Percentiles rank a stretch among this genome's conserved stretches.
phyloP scores from a whole-genome alignment of 2,113 vertebrate genomes.

The Sinocyclocheilus maitianheensis region DNA sequence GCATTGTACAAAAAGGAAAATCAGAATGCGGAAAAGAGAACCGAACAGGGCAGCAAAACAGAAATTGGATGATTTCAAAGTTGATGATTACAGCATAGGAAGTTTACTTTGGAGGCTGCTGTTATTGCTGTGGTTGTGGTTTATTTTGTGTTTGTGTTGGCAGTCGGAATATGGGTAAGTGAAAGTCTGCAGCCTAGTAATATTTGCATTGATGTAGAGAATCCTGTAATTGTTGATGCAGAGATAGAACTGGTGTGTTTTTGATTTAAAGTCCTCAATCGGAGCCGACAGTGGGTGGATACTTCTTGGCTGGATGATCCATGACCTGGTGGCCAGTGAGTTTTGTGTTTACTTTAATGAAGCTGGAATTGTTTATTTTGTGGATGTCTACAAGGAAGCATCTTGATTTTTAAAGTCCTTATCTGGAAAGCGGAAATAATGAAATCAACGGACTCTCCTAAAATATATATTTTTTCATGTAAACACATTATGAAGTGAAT shows the following conservation, averaged over 20 bases:
- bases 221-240: not conserved
- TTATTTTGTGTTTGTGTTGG: slow-evolving; percentile 86
- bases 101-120: slow-evolving; percentile 68
- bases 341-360: slow-evolving; percentile 50
- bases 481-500: not conserved
- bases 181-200: not conserved
- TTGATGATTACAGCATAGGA: too few species aligned
- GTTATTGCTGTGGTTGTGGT: slow-evolving; percentile 83
- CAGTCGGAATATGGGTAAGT: slow-evolving; percentile 90
- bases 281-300: slow-evolving; percentile 86
- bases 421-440: not conserved
- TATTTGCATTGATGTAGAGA: not conserved
- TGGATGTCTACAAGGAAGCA: slow-evolving; percentile 21
- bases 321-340: slow-evolving; percentile 97
- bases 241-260: not conserved
- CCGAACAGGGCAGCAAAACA: too few species aligned
- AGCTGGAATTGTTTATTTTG: not conserved
- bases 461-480: not conserved
- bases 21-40: too few species aligned
- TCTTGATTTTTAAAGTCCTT: not conserved
- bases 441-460: not conserved
- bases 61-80: too few species aligned
- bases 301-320: slow-evolving; percentile 89
- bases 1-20: slow-evolving; percentile 45
- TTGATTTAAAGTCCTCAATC: slow-evolving; percentile 79